Evolutionary conservation across 2,113 vertebrate species (phyloP), one percentile per base, ranked within the genome.

Genomic region (Lamprotornis superbus): DNA sequence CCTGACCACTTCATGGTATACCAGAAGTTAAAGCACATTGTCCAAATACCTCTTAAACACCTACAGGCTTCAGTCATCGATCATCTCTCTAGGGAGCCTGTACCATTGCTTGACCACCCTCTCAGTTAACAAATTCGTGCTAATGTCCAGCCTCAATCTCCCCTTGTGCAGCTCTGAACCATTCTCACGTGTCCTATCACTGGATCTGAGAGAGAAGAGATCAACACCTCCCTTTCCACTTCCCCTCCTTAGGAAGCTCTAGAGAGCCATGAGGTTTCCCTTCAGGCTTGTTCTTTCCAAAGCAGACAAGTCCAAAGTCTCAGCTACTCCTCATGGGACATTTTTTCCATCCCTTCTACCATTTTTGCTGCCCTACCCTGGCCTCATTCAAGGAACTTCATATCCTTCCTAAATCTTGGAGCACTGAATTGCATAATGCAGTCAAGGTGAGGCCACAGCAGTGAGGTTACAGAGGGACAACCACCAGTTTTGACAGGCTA

Each of bases 151-250:
- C 31, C 19, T 33, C 5, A 47, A 42, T 5, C 4, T 57, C 25
- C 3, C 11, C 14, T 61, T 5, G 3, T 13, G 2, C 42, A 61
- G 1, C 19, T 83, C 63, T 63, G 21, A 63, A 47, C 33, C 14
- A 17, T 74, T 74, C 14, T 49, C 21, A 40, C 0, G 0, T 2
- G 1, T 59, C 7, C 16, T 42, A 1, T 24, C 11, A 53, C 12
- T 49, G 17, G 6, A 49, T 44, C 2, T 5, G 12, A 57, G 16
- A 49, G 16, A 57, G 30, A 49, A 17, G 60, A 77, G 6, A 3
- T 37, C 25, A 35, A 15, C 9, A 42, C 2, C 4, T 67, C 7
- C 9, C 2, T 44, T 42, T 46, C 18, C 6, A 13, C 3, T 10
- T 84, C 21, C 5, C 2, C 27, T 47, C 9, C 25, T 60, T 40